Base-by-base conservation (phyloP, 2,888 invertebrate species). In the Thymelicus lineola region DNA sequence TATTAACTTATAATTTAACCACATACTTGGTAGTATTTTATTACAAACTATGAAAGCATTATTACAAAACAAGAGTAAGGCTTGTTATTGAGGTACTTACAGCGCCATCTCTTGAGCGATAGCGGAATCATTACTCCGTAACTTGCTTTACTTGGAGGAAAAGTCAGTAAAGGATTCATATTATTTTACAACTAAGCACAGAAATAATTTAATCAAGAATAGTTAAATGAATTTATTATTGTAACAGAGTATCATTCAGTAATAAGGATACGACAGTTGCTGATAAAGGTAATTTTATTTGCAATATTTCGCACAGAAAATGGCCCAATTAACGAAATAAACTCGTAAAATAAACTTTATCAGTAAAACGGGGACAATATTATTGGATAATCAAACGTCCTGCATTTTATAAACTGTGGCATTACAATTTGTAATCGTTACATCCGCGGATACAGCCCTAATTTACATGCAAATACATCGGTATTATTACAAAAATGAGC, bases 401-500 rank as follows among this genome's bases (percentile, higher is more conserved):
- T 85, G 86, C 80, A 80, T 77, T 87, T 88, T 86, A 86, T 82
- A 83, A 55, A 83, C 83, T 86, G 85, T 84, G 84, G 80, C 80
- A 88, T 90, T 84, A 89, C 86, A 88, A 88, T 86, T 87, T 86
- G 85, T 90, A 86, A 87, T 86, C 86, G 86, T 86, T 81, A 86
- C 89, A 89, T 90, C 88, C 89, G 86, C 89, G 86, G 89, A 89
- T 86, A 87, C 84, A 79, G 83, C 80, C 82, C 82, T 86, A 82
- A 93, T 93, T 93, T 89, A 91, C 89, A 93, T 93, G 91, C 88
- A 89, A 92, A 93, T 92, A 88, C 86, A 82, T 85, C 81, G 84
- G 81, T 87, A 86, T 89, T 89, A 90, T 88, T 87, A 91, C 89
- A 83, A 91, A 93, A 92, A 90, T 86, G 89, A 87, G 82, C 92